Evolutionary conservation across 2,113 vertebrate genomes (phyloP), one percentile per base, ranked within the genome.

Genomic region (Mesoclemmys tuberculata): DNA sequence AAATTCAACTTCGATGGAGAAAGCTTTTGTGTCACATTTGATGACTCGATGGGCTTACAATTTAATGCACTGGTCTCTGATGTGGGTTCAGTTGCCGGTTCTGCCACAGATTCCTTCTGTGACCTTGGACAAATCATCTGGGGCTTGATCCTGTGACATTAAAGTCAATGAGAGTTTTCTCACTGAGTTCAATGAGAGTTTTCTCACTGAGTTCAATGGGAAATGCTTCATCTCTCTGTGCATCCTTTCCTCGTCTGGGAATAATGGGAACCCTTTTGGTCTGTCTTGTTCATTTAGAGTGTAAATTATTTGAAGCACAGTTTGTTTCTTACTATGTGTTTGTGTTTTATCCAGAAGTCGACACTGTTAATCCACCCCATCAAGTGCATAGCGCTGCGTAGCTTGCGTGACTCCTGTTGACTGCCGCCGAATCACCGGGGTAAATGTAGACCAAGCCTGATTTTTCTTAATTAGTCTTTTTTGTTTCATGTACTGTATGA

Each of bases 201-300:
- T 29, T 58, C 27, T 12, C 11, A 58, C 10, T 58, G 56, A 29
- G 10, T 58, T 58, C 56, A 58, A 58, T n/a, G n/a, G n/a, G n/a
- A n/a, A 29, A 27, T 56, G 13, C 58, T 61, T 31, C 29, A 31
- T 93, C 96, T 92, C 56, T 89, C 38, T 95, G 19, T 26, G 55
- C 89, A 38, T 96, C 56, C 61, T 12, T 87, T 92, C 92, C 46
- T 16, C 38, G 9, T 27, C 48, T 86, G 75, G 56, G n/a, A 64
- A 80, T 49, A n/a, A 84, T 19, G 61, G 3, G 83, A 77, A 74
- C 83, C 85, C 78, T 90, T 93, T 61, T 85, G 82, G n/a, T 96
- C 92, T 91, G 82, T 90, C 89, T 95, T 95, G 29, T 94, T 80
- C 90, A 54, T 74, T 91, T 88, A 92, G 8, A 5, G 81, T 52